phyloP scores from a whole-genome alignment of 2,797 vertebrate genomes.

The Rhinichthys osculus region DNA sequence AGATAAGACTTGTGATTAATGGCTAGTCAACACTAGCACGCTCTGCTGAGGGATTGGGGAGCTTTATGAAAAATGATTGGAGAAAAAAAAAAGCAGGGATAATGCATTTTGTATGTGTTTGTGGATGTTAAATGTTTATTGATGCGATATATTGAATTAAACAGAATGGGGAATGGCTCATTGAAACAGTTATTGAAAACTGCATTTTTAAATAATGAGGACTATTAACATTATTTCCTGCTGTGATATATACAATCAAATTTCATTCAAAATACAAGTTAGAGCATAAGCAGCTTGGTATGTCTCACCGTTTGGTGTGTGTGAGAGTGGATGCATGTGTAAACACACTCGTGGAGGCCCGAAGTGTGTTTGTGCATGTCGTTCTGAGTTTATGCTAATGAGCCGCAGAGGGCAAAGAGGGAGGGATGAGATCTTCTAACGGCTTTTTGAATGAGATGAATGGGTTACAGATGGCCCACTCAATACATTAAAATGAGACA shows the following conservation, averaged over 20 bases:
- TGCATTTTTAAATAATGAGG: constrained; percentile 12
- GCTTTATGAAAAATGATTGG: constrained; percentile 33
- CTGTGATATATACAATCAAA: constrained; percentile 13
- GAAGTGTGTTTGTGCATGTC: constrained; percentile 66
- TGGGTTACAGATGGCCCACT: constrained; percentile 84
- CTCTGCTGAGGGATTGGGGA: constrained; percentile 47
- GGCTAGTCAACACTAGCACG: constrained; percentile 42
- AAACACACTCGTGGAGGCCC: constrained; percentile 43
- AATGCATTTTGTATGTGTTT: constrained; percentile 25
- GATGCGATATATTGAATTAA: constrained; percentile 8
- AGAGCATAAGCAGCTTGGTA: not conserved
- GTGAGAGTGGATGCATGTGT: constrained; percentile 41
- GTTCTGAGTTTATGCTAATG: constrained; percentile 61
- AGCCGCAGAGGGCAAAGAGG: constrained; percentile 51
- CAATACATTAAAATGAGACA: constrained; percentile 82
- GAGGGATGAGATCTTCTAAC: constrained; percentile 68
- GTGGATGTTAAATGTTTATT: constrained; percentile 18
- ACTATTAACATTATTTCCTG: constrained; percentile 15
- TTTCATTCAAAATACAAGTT: constrained; percentile 3
- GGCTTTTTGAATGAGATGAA: constrained; percentile 83
- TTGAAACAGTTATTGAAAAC: constrained; percentile 11
- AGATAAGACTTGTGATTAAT: constrained; percentile 56
- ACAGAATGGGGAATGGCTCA: not conserved
- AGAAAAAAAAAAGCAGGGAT: not conserved
- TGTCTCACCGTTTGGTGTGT: constrained; percentile 41